Conservation (phyloP, 2,797 vertebrate species). For the Alca torda region DNA sequence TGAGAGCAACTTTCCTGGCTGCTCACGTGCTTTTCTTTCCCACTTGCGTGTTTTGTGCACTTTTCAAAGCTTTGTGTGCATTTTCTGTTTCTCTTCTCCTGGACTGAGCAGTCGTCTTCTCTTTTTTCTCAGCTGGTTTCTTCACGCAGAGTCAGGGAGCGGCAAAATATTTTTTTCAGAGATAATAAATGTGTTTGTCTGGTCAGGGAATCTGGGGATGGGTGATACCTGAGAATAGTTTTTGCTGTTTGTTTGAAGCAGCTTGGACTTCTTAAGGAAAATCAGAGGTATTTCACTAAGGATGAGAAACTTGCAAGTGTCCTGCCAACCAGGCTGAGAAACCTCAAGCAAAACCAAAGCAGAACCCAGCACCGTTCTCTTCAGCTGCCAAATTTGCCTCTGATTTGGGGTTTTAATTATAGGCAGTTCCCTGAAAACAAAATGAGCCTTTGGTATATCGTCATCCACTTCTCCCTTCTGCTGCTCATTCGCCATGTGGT, state of each 20-base stretch:
- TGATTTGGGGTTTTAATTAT: neutral
- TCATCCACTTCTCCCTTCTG: neutral
- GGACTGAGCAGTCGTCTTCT: neutral
- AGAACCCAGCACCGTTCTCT: neutral
- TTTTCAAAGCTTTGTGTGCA: neutral
- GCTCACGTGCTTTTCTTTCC: neutral
- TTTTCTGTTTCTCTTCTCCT: neutral
- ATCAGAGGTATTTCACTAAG: neutral
- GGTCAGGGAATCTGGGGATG: neutral
- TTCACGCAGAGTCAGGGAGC: neutral
- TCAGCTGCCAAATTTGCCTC: neutral
- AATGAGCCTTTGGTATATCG: neutral
- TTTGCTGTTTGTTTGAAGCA: neutral
- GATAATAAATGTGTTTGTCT: neutral
- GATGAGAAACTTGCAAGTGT: neutral
- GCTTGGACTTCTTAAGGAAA: neutral
- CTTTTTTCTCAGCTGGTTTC: neutral
- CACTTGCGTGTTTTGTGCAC: neutral
- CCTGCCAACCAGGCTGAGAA: neutral
- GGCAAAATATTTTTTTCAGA: neutral
- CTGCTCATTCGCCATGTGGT: neutral
- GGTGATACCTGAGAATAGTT: neutral
- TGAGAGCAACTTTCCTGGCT: neutral
- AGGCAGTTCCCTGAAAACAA: neutral
- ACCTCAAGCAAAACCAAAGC: neutral